Evolutionary conservation across 2,888 invertebrate species (phyloP).

Genomic region (Ornithoptera alexandrae): DNA sequence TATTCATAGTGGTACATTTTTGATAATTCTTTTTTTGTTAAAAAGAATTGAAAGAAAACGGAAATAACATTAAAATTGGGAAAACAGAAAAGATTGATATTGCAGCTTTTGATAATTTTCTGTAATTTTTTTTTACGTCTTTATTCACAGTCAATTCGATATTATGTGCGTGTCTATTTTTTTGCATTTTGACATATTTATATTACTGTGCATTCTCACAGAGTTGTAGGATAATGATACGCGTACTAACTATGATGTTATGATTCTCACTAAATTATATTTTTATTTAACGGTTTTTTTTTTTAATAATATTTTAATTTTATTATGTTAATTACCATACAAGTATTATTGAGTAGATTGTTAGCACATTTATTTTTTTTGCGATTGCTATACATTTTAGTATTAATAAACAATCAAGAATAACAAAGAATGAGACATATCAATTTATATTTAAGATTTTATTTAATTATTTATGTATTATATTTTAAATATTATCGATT

Average conservation of each 20-base stretch:
- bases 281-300: not conserved
- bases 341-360: slow-evolving; percentile 25
- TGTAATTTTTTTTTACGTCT: too few species aligned
- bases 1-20: too few species aligned
- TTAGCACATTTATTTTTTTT: slow-evolving; percentile 23
- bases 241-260: not conserved
- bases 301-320: not conserved
- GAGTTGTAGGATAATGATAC: too few species aligned
- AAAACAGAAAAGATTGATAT: too few species aligned
- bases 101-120: too few species aligned
- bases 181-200: too few species aligned
- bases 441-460: slow-evolving; percentile 47
- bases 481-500: not conserved
- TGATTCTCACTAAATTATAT: slow-evolving; percentile 22
- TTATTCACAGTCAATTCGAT: too few species aligned
- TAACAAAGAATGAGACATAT: slow-evolving; percentile 74
- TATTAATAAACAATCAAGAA: slow-evolving; percentile 58
- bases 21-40: too few species aligned
- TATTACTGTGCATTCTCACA: too few species aligned
- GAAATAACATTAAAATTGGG: too few species aligned
- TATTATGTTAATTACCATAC: slow-evolving; percentile 27
- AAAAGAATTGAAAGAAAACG: too few species aligned
- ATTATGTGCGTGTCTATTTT: too few species aligned
- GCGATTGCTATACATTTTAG: slow-evolving; percentile 31
- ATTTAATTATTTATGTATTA: slow-evolving; percentile 27